These are phyloP conservation scores for Scaptomyza polygonia DNA, from an alignment of 2,888 invertebrate species.

Conservation along the genomic window DNA sequence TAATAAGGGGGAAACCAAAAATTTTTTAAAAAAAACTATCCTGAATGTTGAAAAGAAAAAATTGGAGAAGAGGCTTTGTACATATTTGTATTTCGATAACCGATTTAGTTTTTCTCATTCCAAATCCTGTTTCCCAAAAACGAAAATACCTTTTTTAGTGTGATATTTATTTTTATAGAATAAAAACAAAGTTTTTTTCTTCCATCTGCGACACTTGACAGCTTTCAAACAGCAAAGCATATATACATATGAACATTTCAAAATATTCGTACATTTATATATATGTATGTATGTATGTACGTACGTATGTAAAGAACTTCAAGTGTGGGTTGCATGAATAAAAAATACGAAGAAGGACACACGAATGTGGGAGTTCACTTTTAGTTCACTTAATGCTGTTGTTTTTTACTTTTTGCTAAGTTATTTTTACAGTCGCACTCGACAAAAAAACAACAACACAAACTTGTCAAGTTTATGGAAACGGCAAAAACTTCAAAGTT, in stretches of 20 bases:
- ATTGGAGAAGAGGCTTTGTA: too few relatives aligned
- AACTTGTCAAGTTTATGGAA: constrained; percentile 65
- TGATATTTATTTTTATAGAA: not conserved
- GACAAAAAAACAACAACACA: constrained; percentile 36
- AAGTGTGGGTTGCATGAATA: constrained; percentile 20
- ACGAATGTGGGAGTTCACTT: constrained; percentile 40
- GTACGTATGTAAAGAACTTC: constrained; percentile 7
- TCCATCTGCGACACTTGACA: constrained; percentile 20
- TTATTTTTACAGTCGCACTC: constrained; percentile 47
- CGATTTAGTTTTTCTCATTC: too few relatives aligned
- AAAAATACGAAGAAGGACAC: not conserved
- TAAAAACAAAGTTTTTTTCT: constrained; percentile 22
- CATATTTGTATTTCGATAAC: too few relatives aligned
- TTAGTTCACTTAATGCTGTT: constrained; percentile 9
- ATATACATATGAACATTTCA: not conserved
- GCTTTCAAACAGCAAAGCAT: constrained; percentile 10
- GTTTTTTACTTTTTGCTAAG: not conserved
- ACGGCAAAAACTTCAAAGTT: constrained; percentile 67
- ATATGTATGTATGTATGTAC: not conserved
- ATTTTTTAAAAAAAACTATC: too few relatives aligned
- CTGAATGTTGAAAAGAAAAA: too few relatives aligned
- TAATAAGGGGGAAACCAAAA: too few relatives aligned
- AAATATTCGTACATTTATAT: not conserved
- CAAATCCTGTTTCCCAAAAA: not conserved
- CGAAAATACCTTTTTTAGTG: constrained; percentile 1